A percentile compares a stretch with the other conserved stretches of the same genome.
These are phyloP conservation scores for Chaetops frenatus DNA, from an alignment of 2,113 vertebrate genomes.

Conservation along the genomic window DNA sequence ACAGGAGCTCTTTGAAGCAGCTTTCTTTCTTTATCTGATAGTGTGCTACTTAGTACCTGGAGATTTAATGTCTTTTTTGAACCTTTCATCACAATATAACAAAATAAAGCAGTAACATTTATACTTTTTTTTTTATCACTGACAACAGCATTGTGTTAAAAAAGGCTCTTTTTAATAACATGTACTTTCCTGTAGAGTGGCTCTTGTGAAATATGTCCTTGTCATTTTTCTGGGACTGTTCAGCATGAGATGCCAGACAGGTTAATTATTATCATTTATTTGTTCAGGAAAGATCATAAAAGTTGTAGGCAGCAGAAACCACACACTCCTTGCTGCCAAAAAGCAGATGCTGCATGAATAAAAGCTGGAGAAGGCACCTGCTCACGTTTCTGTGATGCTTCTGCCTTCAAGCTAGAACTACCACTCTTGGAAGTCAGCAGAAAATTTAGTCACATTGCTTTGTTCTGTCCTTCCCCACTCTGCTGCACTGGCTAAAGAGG, in stretches of 20 bases:
- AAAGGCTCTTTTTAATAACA: neutral
- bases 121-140: neutral
- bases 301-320: neutral
- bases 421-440: neutral
- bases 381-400: neutral
- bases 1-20: neutral
- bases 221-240: conserved; percentile 3
- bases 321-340: neutral
- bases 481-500: neutral
- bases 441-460: neutral
- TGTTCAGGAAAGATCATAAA: conserved; percentile 7
- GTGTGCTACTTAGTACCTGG: neutral
- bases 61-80: neutral
- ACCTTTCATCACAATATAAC: neutral
- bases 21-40: neutral
- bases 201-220: neutral
- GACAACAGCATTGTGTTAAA: neutral
- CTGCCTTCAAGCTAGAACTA: neutral
- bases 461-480: neutral
- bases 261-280: conserved; percentile 59
- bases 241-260: neutral
- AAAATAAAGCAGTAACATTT: neutral
- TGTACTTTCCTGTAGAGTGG: neutral
- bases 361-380: neutral
- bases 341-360: neutral